A percentile compares a stretch with the other conserved stretches of the same genome.
phyloP scores from a whole-genome alignment of 2,888 invertebrate genomes.

The Athetis lepigone region DNA sequence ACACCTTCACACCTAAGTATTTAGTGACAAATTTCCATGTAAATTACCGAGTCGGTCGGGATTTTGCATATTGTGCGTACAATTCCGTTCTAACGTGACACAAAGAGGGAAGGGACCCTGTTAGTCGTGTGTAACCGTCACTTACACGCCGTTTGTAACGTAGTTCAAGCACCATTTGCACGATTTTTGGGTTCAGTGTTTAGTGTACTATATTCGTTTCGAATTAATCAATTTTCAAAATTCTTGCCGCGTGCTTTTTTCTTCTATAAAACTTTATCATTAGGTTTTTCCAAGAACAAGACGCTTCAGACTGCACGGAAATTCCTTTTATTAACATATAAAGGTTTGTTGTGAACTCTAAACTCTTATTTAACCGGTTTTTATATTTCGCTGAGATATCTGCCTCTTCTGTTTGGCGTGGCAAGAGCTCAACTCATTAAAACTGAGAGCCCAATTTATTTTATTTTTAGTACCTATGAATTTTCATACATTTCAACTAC shows the following conservation, averaged over 20 bases:
- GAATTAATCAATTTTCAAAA: conserved; percentile 5
- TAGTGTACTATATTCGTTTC: neutral
- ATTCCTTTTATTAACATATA: conserved; percentile 14
- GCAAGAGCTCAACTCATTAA: conserved; percentile 57
- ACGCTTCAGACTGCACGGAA: conserved; percentile 3
- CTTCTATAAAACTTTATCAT: conserved; percentile 1
- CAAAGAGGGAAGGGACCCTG: conserved; percentile 15
- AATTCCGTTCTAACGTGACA: conserved; percentile 36
- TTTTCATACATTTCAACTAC: conserved; percentile 32
- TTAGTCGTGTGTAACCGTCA: conserved; percentile 16
- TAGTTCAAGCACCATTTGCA: conserved; percentile 16
- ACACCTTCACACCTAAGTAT: conserved; percentile 50
- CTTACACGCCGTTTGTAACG: conserved; percentile 8
- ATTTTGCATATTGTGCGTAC: conserved; percentile 44
- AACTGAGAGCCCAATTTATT: conserved; percentile 62
- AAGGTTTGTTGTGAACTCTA: conserved; percentile 30
- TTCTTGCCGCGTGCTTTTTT: neutral
- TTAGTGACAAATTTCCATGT: conserved; percentile 60
- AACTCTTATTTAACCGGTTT: conserved; percentile 48
- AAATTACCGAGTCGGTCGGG: conserved; percentile 45
- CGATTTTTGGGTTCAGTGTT: conserved; percentile 15
- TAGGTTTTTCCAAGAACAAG: conserved; percentile 15
- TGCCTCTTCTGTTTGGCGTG: conserved; percentile 47
- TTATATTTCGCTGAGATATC: conserved; percentile 45
- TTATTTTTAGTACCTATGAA: conserved; percentile 52